Base-by-base conservation (phyloP, 1,140 invertebrate species). In the Trachymyrmex cornetzi region DNA sequence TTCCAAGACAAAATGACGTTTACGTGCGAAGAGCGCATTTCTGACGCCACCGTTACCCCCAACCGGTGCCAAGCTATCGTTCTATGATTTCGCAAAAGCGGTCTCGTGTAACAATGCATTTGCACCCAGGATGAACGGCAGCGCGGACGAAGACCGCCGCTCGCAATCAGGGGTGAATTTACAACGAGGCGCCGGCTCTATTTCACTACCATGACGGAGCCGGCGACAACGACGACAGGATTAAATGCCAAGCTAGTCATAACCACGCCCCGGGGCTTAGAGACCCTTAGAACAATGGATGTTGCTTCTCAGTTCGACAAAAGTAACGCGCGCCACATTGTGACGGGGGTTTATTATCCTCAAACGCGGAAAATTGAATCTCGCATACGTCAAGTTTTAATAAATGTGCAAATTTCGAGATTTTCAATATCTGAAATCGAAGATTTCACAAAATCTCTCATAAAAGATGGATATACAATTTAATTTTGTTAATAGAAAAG, bases 31-130 rank as follows among this genome's bases (percentile, higher is more conserved):
- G 55, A 75, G 80, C 69, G 67, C 71, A 74, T 75, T 74, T 74
- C 80, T 75, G 80, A 57, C 80, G 27, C 80, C 53, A 82, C 16
- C 53, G 11, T 61, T 82, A 67, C 67, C 61, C 3, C 24, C 69
- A 84, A 57, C 67, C 80, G 80, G 80, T 82, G 80, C 67, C 80
- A 74, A 82, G 55, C 80, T 79, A 77, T 89, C 72, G 74, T 80
- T 75, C 57, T 72, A 84, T 84, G 80, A 71, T 92, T 92, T 91
- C 87, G 84, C 64, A 69, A 86, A 88, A 89, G 80, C 85, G 72
- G 77, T 91, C 87, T 86, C 89, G 59, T 88, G 85, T 92, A 92
- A 91, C 86, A 90, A 91, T 87, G 88, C 81, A 75, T 57, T 64
- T 69, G 59, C 80, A 53, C 48, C 34, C n/a, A 27, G 11, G 48